A percentile compares a stretch with the other conserved stretches of the same genome.
Conservation (phyloP, 2,113 vertebrate species). For the Ancistrus triradiatus region DNA sequence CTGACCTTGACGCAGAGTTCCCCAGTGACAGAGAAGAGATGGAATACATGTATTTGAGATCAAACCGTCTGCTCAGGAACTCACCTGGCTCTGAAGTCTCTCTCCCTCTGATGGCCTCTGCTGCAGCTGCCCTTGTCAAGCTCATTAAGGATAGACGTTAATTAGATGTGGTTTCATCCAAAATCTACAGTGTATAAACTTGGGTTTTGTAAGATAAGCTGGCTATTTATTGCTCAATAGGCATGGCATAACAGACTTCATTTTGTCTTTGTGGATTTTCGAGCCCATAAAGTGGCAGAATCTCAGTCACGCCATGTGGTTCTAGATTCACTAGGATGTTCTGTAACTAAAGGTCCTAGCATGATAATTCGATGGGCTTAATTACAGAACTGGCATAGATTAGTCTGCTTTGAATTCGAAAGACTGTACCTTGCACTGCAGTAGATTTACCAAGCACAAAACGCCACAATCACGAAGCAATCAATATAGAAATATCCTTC, state of each 20-base stretch:
- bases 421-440: too few relatives aligned
- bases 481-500: constrained; percentile 47
- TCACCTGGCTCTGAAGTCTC: constrained; percentile 61
- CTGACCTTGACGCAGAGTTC: constrained; percentile 66
- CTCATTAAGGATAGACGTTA: constrained; percentile 47
- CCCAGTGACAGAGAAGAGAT: constrained; percentile 63
- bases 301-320: too few relatives aligned
- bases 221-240: constrained; percentile 35
- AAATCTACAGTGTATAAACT: constrained; percentile 28
- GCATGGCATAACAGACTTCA: neutral
- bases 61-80: constrained; percentile 54
- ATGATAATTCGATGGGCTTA: too few relatives aligned
- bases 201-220: constrained; percentile 30
- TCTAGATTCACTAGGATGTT: too few relatives aligned
- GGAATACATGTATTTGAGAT: constrained; percentile 73
- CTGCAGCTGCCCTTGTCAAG: constrained; percentile 35
- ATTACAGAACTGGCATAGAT: too few relatives aligned
- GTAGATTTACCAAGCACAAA: too few relatives aligned
- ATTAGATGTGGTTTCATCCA: constrained; percentile 49
- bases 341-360: too few relatives aligned
- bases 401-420: too few relatives aligned
- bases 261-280: too few relatives aligned
- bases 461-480: constrained; percentile 38
- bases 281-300: too few relatives aligned
- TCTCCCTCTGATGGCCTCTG: constrained; percentile 19